These are phyloP conservation scores for Pegoplata infirma DNA, from an alignment of 2,888 invertebrate species.

Conservation along the genomic window DNA sequence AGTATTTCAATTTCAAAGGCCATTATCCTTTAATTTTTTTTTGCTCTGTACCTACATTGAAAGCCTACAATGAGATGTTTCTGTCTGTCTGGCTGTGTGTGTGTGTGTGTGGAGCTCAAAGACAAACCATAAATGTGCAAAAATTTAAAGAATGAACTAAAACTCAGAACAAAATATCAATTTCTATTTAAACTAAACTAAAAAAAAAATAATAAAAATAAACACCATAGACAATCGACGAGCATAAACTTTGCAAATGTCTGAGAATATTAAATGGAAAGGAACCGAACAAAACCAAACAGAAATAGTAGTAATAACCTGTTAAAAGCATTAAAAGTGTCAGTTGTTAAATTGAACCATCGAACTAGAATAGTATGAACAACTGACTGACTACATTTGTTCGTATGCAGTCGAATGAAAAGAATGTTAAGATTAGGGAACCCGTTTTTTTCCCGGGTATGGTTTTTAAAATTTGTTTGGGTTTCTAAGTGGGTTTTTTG, in stretches of 20 bases:
- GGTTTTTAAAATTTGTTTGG: too few relatives aligned
- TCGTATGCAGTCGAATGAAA: too few relatives aligned
- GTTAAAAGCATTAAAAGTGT: conserved; percentile 59
- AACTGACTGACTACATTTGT: background rate
- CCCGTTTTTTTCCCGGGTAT: too few relatives aligned
- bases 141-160: conserved; percentile 54
- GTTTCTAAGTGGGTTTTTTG: too few relatives aligned
- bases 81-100: conserved; percentile 18
- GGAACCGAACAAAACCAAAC: conserved; percentile 34
- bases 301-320: conserved; percentile 58
- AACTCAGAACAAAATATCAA: conserved; percentile 43
- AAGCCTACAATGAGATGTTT: conserved; percentile 25
- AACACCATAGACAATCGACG: conserved; percentile 36
- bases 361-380: conserved; percentile 48
- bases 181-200: conserved; percentile 47
- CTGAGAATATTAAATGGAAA: conserved; percentile 43
- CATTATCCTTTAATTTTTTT: conserved; percentile 48
- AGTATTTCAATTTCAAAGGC: conserved; percentile 54
- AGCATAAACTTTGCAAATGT: conserved; percentile 28
- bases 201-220: conserved; percentile 13
- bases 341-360: conserved; percentile 59
- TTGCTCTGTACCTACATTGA: background rate
- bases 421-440: too few relatives aligned
- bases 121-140: conserved; percentile 50
- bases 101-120: background rate